A percentile compares a stretch with the other conserved stretches of the same genome.
Evolutionary conservation across 23 tunicate species (phyloP).

Genomic region (Trididemnum clinides): DNA sequence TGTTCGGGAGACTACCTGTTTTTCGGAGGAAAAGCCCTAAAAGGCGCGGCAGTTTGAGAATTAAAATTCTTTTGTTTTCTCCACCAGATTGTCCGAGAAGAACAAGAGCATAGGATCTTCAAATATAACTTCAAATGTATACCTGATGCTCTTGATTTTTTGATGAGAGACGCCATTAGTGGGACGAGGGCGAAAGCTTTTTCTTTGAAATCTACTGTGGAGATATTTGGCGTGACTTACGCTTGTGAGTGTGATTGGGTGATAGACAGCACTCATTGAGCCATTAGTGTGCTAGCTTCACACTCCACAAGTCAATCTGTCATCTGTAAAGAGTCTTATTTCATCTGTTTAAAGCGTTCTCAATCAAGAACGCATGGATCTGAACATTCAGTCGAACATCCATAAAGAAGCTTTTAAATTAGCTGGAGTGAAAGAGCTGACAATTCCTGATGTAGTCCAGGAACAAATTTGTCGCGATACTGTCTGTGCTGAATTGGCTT

Average conservation of each 20-base stretch:
- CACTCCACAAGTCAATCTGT: no score
- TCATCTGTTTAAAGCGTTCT: slow-evolving; percentile 3
- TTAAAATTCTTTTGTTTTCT: neutral
- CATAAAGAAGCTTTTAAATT: slow-evolving; percentile 9
- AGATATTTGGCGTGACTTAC: slow-evolving; percentile 4
- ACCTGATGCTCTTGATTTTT: slow-evolving; percentile 5
- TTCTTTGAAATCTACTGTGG: no score
- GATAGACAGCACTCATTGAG: neutral
- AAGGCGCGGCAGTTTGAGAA: neutral
- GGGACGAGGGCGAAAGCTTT: slow-evolving; percentile 23
- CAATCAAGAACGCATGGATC: neutral
- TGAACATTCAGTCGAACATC: slow-evolving; percentile 5
- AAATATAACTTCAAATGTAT: neutral
- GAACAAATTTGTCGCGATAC: neutral
- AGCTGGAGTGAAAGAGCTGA: neutral
- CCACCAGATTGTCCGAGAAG: slow-evolving; percentile 28
- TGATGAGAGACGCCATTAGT: slow-evolving; percentile 9
- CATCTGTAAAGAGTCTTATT: slow-evolving; percentile 19
- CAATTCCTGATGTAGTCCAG: neutral
- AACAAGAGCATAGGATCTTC: neutral
- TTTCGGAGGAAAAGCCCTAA: neutral
- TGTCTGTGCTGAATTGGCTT: slow-evolving; percentile 8
- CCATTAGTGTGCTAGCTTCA: slow-evolving; percentile 20
- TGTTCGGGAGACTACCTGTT: slow-evolving; percentile 21
- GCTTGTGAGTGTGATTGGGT: neutral